Evolutionary conservation across 2,888 invertebrate genomes (phyloP).

Genomic region (Dioctria linearis): DNA sequence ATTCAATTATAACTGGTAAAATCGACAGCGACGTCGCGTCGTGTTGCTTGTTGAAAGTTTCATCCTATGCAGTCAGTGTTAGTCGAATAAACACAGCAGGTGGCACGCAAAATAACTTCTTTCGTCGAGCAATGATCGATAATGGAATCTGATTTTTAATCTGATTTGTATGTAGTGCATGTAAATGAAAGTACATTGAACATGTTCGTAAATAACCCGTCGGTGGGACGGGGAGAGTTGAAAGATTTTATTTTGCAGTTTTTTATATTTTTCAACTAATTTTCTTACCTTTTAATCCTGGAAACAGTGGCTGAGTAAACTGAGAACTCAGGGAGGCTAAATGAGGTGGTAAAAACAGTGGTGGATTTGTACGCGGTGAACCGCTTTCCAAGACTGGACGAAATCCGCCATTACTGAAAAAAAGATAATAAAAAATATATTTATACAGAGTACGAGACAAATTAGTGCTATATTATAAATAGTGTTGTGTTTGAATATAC

Average conservation of each 20-base stretch:
- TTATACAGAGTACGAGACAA: not conserved
- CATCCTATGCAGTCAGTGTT: no score
- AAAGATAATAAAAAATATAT: slow-evolving; percentile 27
- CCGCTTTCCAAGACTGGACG: slow-evolving; percentile 75
- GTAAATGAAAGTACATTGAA: not conserved
- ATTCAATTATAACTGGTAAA: slow-evolving; percentile 51
- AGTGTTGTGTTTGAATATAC: no score
- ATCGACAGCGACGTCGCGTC: slow-evolving; percentile 39
- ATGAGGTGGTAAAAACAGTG: slow-evolving; percentile 88
- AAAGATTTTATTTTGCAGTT: not conserved
- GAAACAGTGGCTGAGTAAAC: slow-evolving; percentile 87
- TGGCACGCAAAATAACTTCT: not conserved
- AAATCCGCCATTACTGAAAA: slow-evolving; percentile 76
- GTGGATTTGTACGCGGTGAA: slow-evolving; percentile 75
- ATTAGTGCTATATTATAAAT: no score
- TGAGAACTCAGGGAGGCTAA: slow-evolving; percentile 81
- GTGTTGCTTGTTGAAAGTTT: not conserved
- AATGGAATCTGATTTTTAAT: slow-evolving; percentile 48
- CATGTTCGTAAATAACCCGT: not conserved
- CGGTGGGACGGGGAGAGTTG: not conserved
- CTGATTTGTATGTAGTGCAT: not conserved
- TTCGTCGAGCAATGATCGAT: slow-evolving; percentile 14
- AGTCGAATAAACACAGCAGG: slow-evolving; percentile 20
- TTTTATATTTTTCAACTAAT: not conserved
- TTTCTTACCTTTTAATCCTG: slow-evolving; percentile 81